Evolutionary conservation across 2,113 vertebrate species (phyloP).

Genomic region (Rhinolophus sinicus): DNA sequence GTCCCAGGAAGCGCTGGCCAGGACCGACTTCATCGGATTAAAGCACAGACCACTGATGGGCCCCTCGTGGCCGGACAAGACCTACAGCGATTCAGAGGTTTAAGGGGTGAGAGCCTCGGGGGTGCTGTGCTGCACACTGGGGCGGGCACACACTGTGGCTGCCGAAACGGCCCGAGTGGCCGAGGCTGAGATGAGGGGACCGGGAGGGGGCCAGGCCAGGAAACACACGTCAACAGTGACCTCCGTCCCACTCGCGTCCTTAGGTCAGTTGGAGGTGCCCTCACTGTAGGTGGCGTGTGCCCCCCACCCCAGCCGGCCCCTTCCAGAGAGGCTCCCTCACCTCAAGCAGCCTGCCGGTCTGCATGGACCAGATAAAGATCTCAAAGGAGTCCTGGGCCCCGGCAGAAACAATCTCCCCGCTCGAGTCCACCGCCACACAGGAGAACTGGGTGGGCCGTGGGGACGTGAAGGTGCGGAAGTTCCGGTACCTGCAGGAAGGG

Average conservation of each 20-base stretch:
- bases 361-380: conserved; percentile 99
- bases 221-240: not conserved
- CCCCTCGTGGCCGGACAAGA: conserved; percentile 94
- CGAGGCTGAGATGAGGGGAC: not conserved
- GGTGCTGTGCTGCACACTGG: not conserved
- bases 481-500: conserved; percentile 90
- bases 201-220: not conserved
- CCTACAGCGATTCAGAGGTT: conserved; percentile 78
- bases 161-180: not conserved
- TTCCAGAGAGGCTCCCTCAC: conserved; percentile 79
- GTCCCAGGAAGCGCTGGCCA: conserved; percentile 98
- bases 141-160: not conserved
- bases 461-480: conserved; percentile 97
- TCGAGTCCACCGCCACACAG: conserved; percentile 92
- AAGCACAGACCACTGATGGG: conserved; percentile 95
- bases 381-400: conserved; percentile 97
- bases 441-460: conserved; percentile 95
- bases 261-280: accelerated
- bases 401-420: conserved; percentile 95
- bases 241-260: not conserved
- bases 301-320: accelerated
- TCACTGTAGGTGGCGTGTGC: accelerated
- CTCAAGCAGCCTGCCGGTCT: conserved; percentile 96
- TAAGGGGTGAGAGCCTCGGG: not conserved
- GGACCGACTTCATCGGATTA: conserved; percentile 91